Conservation (phyloP, 2,888 invertebrate genomes). For the Drosophila aldrichi region DNA sequence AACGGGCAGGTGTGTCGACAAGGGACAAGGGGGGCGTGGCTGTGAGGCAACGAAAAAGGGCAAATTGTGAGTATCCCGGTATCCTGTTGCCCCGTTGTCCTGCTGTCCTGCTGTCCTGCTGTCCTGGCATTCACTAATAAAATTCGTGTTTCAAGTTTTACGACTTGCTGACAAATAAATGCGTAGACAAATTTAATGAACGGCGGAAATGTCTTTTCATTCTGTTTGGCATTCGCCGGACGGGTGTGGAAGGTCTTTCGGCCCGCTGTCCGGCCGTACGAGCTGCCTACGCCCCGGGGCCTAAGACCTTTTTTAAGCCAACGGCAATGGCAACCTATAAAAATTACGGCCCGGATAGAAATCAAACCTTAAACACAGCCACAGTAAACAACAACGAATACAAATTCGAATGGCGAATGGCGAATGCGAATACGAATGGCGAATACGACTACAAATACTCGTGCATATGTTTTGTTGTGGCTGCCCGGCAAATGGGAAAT, state of each 20-base stretch:
- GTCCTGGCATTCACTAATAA: conserved; percentile 54
- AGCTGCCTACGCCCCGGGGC: conserved; percentile 23
- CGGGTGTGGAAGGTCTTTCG: not conserved
- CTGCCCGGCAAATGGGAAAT: conserved; percentile 36
- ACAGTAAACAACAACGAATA: conserved; percentile 24
- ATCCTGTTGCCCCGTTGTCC: not conserved
- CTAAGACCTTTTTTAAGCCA: conserved; percentile 44
- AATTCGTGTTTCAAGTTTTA: conserved; percentile 71
- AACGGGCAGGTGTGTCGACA: conserved; percentile 34
- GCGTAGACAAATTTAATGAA: conserved; percentile 83
- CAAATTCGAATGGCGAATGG: conserved; percentile 16
- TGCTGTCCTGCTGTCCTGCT: not conserved
- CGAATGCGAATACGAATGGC: conserved; percentile 8
- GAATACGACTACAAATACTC: conserved; percentile 30
- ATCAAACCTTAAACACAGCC: conserved; percentile 44
- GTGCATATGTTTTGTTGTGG: conserved; percentile 35
- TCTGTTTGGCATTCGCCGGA: conserved; percentile 33
- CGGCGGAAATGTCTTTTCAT: conserved; percentile 78
- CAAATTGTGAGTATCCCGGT: conserved; percentile 2
- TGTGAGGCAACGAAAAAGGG: not conserved
- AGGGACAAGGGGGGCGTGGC: not conserved
- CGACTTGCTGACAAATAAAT: conserved; percentile 83
- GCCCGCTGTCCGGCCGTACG: conserved; percentile 17
- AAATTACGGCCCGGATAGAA: conserved; percentile 61
- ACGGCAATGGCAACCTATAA: conserved; percentile 58